Conservation (phyloP, 2,888 invertebrate species). For the Alviniconcha strummeri region DNA sequence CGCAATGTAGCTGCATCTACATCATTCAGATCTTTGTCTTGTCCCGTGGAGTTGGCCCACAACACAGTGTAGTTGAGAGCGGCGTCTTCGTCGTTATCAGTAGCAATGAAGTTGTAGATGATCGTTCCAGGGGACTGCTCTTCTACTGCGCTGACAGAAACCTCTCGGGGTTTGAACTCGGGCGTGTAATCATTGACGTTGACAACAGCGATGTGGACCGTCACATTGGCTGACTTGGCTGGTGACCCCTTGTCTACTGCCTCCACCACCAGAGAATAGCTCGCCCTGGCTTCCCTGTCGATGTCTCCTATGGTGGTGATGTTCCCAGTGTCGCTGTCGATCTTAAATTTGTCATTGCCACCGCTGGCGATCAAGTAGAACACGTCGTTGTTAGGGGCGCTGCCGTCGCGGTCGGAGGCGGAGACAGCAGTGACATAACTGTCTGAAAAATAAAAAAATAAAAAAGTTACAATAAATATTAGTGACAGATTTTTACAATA, state of each 20-base stretch:
- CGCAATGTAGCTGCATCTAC: not conserved
- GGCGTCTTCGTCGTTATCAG: constrained; percentile 75
- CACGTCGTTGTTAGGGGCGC: constrained; percentile 85
- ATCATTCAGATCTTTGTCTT: constrained; percentile 26
- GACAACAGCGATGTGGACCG: constrained; percentile 81
- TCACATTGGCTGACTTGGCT: constrained; percentile 40
- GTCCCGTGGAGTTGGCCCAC: constrained; percentile 70
- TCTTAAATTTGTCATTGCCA: constrained; percentile 93
- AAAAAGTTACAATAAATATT: not conserved
- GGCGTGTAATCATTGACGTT: constrained; percentile 96
- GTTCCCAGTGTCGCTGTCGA: constrained; percentile 88
- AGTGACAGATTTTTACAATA: too few species aligned
- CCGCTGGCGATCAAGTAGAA: constrained; percentile 93
- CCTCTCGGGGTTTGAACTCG: constrained; percentile 74
- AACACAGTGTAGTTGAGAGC: constrained; percentile 82
- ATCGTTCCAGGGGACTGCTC: not conserved
- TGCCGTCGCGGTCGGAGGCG: constrained; percentile 64
- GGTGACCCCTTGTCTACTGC: constrained; percentile 64
- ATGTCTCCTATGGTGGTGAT: constrained; percentile 92
- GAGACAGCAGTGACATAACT: constrained; percentile 51
- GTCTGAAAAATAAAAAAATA: constrained; percentile 29
- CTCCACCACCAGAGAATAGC: constrained; percentile 59
- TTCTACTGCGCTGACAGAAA: not conserved
- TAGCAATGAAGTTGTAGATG: constrained; percentile 77
- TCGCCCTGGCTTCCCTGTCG: constrained; percentile 83